A percentile compares a stretch with the other conserved stretches of the same genome.
Conservation (phyloP, 2,797 vertebrate species). For the Chelonia mydas region DNA sequence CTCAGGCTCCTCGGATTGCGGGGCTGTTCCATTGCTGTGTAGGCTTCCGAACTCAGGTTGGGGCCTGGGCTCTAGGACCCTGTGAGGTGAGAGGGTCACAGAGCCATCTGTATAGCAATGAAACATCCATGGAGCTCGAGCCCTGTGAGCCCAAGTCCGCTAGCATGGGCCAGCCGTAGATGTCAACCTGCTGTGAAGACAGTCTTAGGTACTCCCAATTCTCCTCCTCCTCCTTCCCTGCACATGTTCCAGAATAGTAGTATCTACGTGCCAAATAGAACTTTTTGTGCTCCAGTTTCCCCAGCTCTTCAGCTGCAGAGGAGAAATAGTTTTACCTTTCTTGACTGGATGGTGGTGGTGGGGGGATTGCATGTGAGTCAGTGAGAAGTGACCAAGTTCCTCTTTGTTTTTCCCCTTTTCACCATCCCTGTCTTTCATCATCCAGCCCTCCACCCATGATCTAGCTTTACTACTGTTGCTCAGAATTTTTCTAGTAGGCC, state of each 20-base stretch:
- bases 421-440: neutral
- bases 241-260: neutral
- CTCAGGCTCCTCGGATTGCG: neutral
- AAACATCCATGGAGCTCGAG: neutral
- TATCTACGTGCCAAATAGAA: neutral
- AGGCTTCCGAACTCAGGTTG: neutral
- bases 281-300: neutral
- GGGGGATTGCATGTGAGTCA: neutral
- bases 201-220: neutral
- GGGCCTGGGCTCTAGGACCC: neutral
- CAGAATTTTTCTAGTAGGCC: neutral
- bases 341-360: neutral
- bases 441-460: neutral
- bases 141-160: too few relatives aligned
- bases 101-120: neutral
- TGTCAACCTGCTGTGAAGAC: neutral
- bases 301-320: neutral
- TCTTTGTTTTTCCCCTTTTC: too few relatives aligned
- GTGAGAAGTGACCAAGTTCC: neutral
- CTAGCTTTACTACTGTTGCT: neutral
- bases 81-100: neutral
- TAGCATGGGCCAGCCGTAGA: neutral
- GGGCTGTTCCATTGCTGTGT: neutral
- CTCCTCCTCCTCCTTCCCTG: too few relatives aligned
- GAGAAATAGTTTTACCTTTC: neutral